These are phyloP conservation scores for Trididemnum clinides DNA, from an alignment of 23 tunicate genomes.

Conservation along the genomic window DNA sequence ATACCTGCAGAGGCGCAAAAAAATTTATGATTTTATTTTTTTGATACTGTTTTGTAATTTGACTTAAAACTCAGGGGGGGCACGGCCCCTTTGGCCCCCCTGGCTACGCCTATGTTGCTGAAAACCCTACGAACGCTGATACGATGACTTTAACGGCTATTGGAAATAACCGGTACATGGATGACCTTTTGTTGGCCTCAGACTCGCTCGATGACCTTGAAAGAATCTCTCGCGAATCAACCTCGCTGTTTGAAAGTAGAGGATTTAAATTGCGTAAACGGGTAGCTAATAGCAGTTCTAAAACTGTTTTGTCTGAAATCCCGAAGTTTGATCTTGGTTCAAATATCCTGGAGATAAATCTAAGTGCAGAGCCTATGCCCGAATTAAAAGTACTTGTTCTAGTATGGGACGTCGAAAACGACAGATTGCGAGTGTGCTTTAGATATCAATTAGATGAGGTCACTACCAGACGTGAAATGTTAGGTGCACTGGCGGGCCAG, in stretches of 20 bases:
- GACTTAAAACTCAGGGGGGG: too few species aligned
- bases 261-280: background rate
- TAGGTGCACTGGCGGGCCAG: background rate
- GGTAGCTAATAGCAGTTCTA: background rate
- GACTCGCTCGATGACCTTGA: background rate
- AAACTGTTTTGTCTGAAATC: background rate
- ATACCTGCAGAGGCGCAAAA: too few species aligned
- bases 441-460: background rate
- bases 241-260: background rate
- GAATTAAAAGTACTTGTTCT: background rate
- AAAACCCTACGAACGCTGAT: constrained; percentile 12
- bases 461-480: constrained; percentile 4
- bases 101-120: too few species aligned
- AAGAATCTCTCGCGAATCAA: background rate
- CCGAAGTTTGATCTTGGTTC: background rate
- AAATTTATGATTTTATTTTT: too few species aligned
- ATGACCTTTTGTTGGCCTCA: constrained; percentile 2
- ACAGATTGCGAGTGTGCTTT: too few species aligned
- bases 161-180: constrained; percentile 1
- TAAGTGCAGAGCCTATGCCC: constrained; percentile 1
- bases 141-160: background rate
- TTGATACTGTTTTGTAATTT: too few species aligned
- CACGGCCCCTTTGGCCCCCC: too few species aligned
- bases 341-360: background rate
- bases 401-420: too few species aligned